Conservation (phyloP, 1,140 invertebrate species). For the Orius laevigatus region DNA sequence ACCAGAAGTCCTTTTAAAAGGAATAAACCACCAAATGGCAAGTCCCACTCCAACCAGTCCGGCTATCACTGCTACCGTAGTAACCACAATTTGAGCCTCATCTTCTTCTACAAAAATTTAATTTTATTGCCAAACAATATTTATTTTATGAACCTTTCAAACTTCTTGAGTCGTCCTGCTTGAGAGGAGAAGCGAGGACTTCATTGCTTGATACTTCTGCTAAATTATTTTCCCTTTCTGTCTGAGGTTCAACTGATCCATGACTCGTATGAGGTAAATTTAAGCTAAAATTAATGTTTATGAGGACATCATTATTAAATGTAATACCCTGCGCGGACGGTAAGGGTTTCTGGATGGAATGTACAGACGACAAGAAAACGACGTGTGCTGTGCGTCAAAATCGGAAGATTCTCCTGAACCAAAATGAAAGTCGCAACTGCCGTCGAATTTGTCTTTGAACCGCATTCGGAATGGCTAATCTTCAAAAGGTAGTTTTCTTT, state of each 20-base stretch:
- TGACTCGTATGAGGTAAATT: slow-evolving; percentile 17
- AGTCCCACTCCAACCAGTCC: slow-evolving; percentile 14
- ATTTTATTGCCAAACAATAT: background rate
- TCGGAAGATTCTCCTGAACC: slow-evolving; percentile 62
- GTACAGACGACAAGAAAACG: slow-evolving; percentile 62
- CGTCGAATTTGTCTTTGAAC: slow-evolving; percentile 50
- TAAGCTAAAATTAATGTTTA: slow-evolving; percentile 13
- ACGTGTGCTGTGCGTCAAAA: slow-evolving; percentile 61
- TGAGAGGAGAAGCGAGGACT: slow-evolving; percentile 17
- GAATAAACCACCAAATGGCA: slow-evolving; percentile 16
- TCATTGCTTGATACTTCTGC: slow-evolving; percentile 19
- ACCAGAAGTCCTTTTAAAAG: slow-evolving; percentile 9
- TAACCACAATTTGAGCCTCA: slow-evolving; percentile 11
- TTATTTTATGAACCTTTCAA: background rate
- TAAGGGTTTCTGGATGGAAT: slow-evolving; percentile 60
- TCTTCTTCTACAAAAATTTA: slow-evolving; percentile 8
- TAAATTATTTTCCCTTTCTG: background rate
- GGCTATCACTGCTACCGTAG: slow-evolving; percentile 5
- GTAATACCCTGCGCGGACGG: slow-evolving; percentile 45
- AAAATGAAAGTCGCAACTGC: slow-evolving; percentile 61
- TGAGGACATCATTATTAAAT: background rate
- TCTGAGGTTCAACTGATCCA: slow-evolving; percentile 1
- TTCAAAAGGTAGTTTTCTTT: slow-evolving; percentile 51
- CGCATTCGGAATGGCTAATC: slow-evolving; percentile 56
- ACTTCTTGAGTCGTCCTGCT: slow-evolving; percentile 3